A percentile compares a stretch with the other conserved stretches of the same genome.
These are phyloP conservation scores for Epirrhoe alternata DNA, from an alignment of 2,888 invertebrate species.

Conservation along the genomic window DNA sequence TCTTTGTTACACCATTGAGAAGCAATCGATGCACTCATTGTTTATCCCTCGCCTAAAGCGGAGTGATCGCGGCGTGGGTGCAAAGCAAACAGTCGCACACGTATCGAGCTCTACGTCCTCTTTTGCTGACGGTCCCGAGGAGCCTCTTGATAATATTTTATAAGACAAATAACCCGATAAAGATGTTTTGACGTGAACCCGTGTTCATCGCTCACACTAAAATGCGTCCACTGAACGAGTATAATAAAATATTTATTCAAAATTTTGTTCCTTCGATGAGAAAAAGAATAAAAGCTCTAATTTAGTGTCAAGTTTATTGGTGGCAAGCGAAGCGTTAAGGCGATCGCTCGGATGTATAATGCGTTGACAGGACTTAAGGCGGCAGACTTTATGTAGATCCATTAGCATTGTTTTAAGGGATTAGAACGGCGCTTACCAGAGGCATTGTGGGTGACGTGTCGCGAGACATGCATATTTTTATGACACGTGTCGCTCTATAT, in stretches of 20 bases:
- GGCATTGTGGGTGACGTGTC: conserved; percentile 66
- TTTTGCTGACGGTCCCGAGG: conserved; percentile 83
- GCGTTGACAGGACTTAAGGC: conserved; percentile 78
- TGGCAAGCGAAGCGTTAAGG: conserved; percentile 80
- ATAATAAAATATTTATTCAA: conserved; percentile 83
- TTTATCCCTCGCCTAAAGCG: conserved; percentile 79
- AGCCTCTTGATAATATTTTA: conserved; percentile 85
- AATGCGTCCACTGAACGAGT: conserved; percentile 82
- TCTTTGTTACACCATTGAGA: conserved; percentile 78
- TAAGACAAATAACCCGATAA: conserved; percentile 86
- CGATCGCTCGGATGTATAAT: conserved; percentile 72
- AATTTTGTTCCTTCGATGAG: conserved; percentile 73
- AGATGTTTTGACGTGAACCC: conserved; percentile 85
- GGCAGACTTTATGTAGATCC: conserved; percentile 77
- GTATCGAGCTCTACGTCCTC: conserved; percentile 78
- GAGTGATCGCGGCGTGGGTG: conserved; percentile 81
- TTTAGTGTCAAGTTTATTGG: conserved; percentile 83
- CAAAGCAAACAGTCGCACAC: conserved; percentile 81
- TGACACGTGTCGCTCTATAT: conserved; percentile 77
- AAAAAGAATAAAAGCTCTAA: conserved; percentile 78
- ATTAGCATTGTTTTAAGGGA: conserved; percentile 85
- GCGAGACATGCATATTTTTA: conserved; percentile 78
- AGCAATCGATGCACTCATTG: conserved; percentile 83
- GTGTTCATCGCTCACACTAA: conserved; percentile 85
- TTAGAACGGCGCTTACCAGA: conserved; percentile 76